Conservation (phyloP, 2,797 vertebrate species). For the Lemur catta region DNA sequence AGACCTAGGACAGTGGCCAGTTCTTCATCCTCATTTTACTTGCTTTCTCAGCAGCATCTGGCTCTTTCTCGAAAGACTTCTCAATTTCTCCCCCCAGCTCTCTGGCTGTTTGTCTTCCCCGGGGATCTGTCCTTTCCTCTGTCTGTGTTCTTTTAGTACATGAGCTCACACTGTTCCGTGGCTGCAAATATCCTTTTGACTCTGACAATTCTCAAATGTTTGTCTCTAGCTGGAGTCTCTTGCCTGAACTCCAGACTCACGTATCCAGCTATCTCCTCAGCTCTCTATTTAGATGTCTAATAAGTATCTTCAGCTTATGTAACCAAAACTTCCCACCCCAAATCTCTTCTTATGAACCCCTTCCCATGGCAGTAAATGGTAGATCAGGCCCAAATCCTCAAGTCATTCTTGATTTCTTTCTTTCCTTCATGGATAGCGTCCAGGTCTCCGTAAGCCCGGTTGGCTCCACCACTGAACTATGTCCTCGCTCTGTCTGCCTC, state of each 20-base stretch:
- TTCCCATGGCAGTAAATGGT: not conserved
- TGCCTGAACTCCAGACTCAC: not conserved
- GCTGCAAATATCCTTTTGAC: not conserved
- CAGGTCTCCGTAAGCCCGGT: not conserved
- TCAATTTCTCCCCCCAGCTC: slow-evolving; percentile 2
- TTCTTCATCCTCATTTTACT: not conserved
- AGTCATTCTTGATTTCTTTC: not conserved
- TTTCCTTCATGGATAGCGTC: not conserved
- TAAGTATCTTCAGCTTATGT: not conserved
- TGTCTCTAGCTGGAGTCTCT: not conserved
- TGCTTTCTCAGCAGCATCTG: slow-evolving; percentile 16
- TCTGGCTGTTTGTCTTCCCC: not conserved
- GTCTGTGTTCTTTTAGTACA: not conserved
- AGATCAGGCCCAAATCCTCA: not conserved
- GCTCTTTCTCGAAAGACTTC: not conserved
- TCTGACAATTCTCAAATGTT: slow-evolving; percentile 9
- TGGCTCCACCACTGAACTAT: not conserved
- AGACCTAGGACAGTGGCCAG: not conserved
- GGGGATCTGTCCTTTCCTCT: slow-evolving; percentile 11
- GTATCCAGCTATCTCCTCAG: not conserved
- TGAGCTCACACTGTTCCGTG: not conserved
- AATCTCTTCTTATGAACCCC: not conserved
- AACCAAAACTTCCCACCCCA: not conserved
- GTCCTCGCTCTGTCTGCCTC: not conserved
- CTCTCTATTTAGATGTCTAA: not conserved